Evolutionary conservation across 2,797 vertebrate species (phyloP).

Genomic region (Adrianichthys oophorus): DNA sequence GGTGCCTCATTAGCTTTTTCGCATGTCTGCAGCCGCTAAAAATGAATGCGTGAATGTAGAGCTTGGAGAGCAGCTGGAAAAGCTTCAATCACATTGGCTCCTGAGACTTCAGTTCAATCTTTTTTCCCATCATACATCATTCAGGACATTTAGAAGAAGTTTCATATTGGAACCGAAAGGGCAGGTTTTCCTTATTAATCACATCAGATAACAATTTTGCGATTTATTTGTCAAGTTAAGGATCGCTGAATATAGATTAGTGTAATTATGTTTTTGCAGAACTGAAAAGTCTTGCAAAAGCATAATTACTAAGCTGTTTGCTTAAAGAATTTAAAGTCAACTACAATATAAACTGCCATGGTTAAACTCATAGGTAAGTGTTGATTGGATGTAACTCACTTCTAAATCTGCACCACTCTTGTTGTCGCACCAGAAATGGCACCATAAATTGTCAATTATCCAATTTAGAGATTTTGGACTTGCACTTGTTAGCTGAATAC

Average conservation of each 20-base stretch:
- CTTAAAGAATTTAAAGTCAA: background rate
- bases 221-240: constrained; percentile 3
- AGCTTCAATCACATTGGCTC: constrained; percentile 44
- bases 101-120: constrained; percentile 45
- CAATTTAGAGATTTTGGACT: constrained; percentile 13
- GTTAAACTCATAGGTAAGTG: constrained; percentile 28
- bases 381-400: constrained; percentile 19
- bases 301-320: constrained; percentile 1
- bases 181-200: background rate
- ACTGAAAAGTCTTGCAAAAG: background rate
- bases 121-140: constrained; percentile 27
- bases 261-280: background rate
- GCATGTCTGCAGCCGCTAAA: constrained; percentile 29
- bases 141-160: constrained; percentile 11
- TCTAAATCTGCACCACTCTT: background rate
- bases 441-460: constrained; percentile 4
- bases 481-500: constrained; percentile 16
- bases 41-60: constrained; percentile 30
- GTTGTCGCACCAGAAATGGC: constrained; percentile 5
- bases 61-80: constrained; percentile 13
- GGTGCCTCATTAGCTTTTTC: constrained; percentile 53
- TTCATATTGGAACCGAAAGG: constrained; percentile 2
- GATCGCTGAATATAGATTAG: background rate
- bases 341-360: constrained; percentile 14
- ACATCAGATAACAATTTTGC: background rate